phyloP scores from a whole-genome alignment of 2,797 vertebrate genomes.

The Gephyroberyx darwinii region DNA sequence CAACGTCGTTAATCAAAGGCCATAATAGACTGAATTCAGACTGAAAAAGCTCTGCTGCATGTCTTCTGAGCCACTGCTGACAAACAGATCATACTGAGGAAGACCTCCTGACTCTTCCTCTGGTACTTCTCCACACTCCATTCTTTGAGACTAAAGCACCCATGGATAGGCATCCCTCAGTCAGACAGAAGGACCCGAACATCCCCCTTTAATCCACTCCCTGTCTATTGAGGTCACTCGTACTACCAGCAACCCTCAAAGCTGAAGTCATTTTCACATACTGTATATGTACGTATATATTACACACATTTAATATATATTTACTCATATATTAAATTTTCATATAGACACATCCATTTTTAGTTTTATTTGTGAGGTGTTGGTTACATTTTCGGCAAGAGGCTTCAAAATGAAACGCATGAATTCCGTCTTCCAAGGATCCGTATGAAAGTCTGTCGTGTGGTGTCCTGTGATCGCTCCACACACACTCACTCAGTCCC shows the following conservation, averaged over 20 bases:
- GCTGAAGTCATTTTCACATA: conserved; percentile 70
- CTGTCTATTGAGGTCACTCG: conserved; percentile 40
- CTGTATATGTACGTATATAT: conserved; percentile 81
- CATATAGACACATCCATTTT: conserved; percentile 79
- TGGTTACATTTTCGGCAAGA: conserved; percentile 77
- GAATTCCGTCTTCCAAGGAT: conserved; percentile 50
- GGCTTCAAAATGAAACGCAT: conserved; percentile 64
- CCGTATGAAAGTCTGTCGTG: conserved; percentile 41
- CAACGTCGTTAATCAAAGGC: conserved; percentile 67
- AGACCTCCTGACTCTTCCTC: conserved; percentile 34
- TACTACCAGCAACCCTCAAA: conserved; percentile 64
- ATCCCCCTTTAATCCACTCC: conserved; percentile 40
- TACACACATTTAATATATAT: conserved; percentile 85
- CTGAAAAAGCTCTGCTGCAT: conserved; percentile 60
- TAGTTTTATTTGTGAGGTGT: conserved; percentile 75
- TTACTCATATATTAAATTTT: conserved; percentile 86
- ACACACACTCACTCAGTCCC: conserved; percentile 20
- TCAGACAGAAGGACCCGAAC: conserved; percentile 20
- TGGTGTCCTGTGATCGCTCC: conserved; percentile 22
- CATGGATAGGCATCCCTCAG: conserved; percentile 1
- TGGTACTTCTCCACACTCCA: conserved; percentile 1
- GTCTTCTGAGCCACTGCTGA: conserved; percentile 52
- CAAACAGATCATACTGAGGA: conserved; percentile 34
- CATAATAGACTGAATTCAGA: conserved; percentile 63
- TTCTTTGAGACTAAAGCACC: not conserved